Conservation (phyloP, 2,888 invertebrate species). For the Dolichopus griseipennis region DNA sequence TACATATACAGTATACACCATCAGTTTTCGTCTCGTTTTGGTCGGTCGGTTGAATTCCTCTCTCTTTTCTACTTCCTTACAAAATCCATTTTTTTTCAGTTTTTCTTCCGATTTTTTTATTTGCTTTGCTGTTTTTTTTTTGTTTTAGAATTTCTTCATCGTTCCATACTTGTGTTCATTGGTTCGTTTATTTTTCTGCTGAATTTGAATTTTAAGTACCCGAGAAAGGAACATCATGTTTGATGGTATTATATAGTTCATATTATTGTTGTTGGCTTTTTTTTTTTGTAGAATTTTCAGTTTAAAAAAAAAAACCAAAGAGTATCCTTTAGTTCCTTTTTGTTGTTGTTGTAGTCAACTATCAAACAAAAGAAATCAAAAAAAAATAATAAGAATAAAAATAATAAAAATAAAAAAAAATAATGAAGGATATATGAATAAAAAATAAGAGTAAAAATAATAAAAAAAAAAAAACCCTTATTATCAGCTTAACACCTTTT, state of each 20-base stretch:
- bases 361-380: not conserved
- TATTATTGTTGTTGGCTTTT: not conserved
- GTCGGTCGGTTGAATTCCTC: not conserved
- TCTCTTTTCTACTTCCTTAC: too few relatives aligned
- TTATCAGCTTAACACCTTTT: conserved; percentile 6
- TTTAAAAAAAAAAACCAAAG: not conserved
- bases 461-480: not conserved
- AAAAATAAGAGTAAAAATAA: not conserved
- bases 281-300: not conserved
- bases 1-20: too few relatives aligned
- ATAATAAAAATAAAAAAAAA: not conserved
- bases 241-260: not conserved
- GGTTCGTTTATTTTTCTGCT: not conserved
- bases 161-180: too few relatives aligned
- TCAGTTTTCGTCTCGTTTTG: not conserved
- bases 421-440: not conserved
- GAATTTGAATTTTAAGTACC: not conserved
- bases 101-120: too few relatives aligned
- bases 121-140: not conserved
- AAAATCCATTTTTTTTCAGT: too few relatives aligned
- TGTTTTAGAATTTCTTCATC: not conserved
- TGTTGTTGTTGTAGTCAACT: not conserved
- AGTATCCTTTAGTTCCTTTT: not conserved
- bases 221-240: conserved; percentile 4
- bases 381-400: not conserved